These are phyloP conservation scores for Lepilemur ruficaudatus DNA, from an alignment of 2,797 vertebrate genomes.

Conservation along the genomic window DNA sequence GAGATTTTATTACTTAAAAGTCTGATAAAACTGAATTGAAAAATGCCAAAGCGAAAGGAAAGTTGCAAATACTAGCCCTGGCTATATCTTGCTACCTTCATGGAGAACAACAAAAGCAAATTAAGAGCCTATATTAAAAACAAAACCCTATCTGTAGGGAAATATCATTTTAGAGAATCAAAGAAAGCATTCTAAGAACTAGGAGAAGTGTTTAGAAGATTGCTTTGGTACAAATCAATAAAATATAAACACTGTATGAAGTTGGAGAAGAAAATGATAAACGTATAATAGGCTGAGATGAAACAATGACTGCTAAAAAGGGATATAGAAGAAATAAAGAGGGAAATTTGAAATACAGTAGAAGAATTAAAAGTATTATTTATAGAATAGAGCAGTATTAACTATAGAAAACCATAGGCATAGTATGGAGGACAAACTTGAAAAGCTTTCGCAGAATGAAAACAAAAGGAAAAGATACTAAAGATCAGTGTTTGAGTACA, in stretches of 20 bases:
- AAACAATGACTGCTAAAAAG: not conserved
- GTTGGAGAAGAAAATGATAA: not conserved
- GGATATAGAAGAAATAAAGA: not conserved
- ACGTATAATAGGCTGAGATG: not conserved
- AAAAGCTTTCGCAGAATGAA: not conserved
- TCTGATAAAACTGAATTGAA: not conserved
- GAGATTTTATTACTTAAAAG: not conserved
- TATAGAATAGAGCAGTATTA: not conserved
- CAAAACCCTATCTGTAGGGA: not conserved
- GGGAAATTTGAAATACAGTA: not conserved
- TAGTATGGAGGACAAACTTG: not conserved
- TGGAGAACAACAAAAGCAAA: not conserved
- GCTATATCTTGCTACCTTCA: not conserved
- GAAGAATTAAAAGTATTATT: not conserved
- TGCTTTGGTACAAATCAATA: not conserved
- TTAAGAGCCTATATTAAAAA: not conserved
- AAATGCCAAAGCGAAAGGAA: not conserved
- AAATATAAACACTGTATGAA: not conserved
- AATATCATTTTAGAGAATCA: not conserved
- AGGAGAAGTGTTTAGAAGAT: not conserved
- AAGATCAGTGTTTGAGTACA: not conserved
- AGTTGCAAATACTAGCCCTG: not conserved
- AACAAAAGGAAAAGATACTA: not conserved
- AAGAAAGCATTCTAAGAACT: not conserved
- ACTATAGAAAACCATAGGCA: not conserved